Evolutionary conservation across 1,140 invertebrate species (phyloP), one percentile per base, ranked within the genome.

Genomic region (Macrobrachium rosenbergii): DNA sequence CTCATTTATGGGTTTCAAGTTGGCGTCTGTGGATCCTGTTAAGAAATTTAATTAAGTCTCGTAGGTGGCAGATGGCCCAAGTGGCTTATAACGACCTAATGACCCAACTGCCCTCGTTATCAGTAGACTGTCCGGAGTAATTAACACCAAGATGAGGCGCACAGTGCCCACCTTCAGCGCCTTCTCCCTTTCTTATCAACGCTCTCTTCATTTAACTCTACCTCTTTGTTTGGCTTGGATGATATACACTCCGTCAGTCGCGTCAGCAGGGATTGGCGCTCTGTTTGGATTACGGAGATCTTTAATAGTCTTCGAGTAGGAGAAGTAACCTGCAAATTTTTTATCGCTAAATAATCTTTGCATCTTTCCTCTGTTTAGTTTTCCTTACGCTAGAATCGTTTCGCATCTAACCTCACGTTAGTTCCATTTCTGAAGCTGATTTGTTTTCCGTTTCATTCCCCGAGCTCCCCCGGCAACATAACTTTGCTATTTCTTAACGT

Each of bases 41-140:
- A 52, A 52, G 52, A 52, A 52, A 52, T 52, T 52, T 52, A 52
- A 52, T 52, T 52, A 52, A 52, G 52, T 72, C 80, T 37, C 80
- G n/a, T 6, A 69, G 81, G 69, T 69, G 81, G 64, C 81, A 82
- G 81, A 82, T 82, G 81, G 64, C 67, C 45, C 60, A 72, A 82
- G 81, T 82, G 81, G 67, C 73, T 69, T 72, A 43, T 82, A 73
- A 82, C 58, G 64, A 73, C 81, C 64, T 58, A 82, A 82, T 52
- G 81, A 73, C 81, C 81, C 64, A 82, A 73, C 81, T 58, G 59
- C 64, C 67, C 52, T 82, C 81, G 81, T 82, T 82, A 82, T 82
- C 81, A 72, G 23, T 19, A 45, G 45, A 52, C 45, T 72, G 81
- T 82, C 81, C 60, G 81, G 81, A 72, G 64, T 82, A 82, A 82